Conservation (phyloP, 2,797 vertebrate genomes). For the Pseudochirops cupreus region DNA sequence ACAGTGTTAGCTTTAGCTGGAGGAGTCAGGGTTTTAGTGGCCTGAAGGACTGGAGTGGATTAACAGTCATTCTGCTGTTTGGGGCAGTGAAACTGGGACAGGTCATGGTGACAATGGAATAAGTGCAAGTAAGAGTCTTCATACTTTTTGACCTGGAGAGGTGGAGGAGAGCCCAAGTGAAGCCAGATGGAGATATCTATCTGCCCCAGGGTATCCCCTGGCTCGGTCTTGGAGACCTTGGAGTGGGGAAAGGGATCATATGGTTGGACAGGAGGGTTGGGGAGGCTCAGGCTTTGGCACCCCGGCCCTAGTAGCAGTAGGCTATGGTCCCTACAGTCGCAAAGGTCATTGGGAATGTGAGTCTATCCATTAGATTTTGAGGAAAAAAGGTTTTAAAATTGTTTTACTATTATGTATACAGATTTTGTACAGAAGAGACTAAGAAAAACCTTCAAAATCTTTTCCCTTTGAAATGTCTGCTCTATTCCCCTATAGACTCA, state of each 20-base stretch:
- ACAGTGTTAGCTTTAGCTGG: constrained; percentile 79
- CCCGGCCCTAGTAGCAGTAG: not conserved
- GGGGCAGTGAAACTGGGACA: not conserved
- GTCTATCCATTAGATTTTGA: not conserved
- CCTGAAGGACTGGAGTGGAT: constrained; percentile 73
- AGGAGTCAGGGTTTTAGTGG: constrained; percentile 64
- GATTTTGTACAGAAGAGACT: not conserved
- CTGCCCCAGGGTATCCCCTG: not conserved
- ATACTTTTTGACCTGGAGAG: not conserved
- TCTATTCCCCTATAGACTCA: constrained; percentile 33
- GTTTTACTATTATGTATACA: not conserved
- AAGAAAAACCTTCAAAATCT: not conserved
- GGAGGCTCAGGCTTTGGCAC: not conserved
- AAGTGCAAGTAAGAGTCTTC: not conserved
- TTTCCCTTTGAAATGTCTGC: constrained; percentile 41
- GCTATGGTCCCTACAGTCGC: not conserved
- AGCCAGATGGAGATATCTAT: not conserved
- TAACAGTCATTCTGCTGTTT: constrained; percentile 53
- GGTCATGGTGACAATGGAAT: not conserved
- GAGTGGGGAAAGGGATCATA: not conserved
- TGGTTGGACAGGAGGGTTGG: not conserved
- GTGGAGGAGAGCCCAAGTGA: not conserved
- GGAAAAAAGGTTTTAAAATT: not conserved
- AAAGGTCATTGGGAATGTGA: not conserved
- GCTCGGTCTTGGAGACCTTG: not conserved